Evolutionary conservation across 1,140 invertebrate genomes (phyloP), one percentile per base, ranked within the genome.

Genomic region (Diorhabda sublineata): DNA sequence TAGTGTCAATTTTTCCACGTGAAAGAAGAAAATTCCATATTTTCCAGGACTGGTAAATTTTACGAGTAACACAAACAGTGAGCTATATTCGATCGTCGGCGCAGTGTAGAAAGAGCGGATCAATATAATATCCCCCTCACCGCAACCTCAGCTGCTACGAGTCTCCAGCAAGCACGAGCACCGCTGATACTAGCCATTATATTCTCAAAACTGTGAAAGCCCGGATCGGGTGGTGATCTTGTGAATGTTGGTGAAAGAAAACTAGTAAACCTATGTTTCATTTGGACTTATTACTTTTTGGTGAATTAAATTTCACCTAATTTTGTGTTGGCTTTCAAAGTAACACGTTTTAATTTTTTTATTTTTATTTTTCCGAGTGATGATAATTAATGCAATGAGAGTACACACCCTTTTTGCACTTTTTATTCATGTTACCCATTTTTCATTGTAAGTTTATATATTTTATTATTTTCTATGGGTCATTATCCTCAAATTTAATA

Each of bases 321-420:
- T 66, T 66, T 66, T 66, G 58, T 60, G 57, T 66, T 59, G 8
- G 9, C 65, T 66, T 26, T 66, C 9, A 26, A 45, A 60, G 44
- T 6, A 60, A 6, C 57, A 59, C 9, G 58, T 60, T 60, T 58
- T 45, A 58, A 7, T 4, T 65, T 65, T 52, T 59, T 66, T 60
- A n/a, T 45, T 66, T 7, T 4, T 65, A 57, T 9, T 59, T 66
- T 66, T 58, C 11, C n/a, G 41, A 66, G 57, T 66, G 65, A 45
- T 45, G 42, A 42, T 60, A 59, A 11, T 66, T 60, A 41, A 59
- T 60, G 58, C 57, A 47, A 66, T 66, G 65, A 66, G 45, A 66
- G 65, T 66, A 59, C 65, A 66, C 65, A 66, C 65, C 65, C 65
- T 66, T 66, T 66, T 66, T 41, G 65, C 65, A 66, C 65, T 66